A percentile compares a stretch with the other conserved stretches of the same genome.
phyloP scores from a whole-genome alignment of 2,113 vertebrate genomes.

The Oceanites oceanicus region DNA sequence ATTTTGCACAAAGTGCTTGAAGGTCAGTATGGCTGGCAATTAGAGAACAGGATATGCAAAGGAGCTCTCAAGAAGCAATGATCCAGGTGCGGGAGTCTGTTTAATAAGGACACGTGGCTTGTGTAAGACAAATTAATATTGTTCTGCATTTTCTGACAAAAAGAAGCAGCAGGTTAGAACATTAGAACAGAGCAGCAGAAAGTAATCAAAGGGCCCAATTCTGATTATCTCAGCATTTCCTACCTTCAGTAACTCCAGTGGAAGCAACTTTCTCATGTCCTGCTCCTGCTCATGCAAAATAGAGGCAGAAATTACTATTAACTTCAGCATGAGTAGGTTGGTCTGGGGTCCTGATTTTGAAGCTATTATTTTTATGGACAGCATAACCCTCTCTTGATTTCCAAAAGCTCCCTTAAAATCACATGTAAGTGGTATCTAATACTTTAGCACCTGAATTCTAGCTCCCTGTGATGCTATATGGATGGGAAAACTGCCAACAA shows the following conservation, averaged over 20 bases:
- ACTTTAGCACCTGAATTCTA: neutral
- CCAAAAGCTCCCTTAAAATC: neutral
- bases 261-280: neutral
- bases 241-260: neutral
- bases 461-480: neutral
- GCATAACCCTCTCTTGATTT: neutral
- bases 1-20: neutral
- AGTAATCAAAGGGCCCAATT: neutral
- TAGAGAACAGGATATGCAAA: neutral
- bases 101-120: neutral
- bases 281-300: neutral
- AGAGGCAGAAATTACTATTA: neutral
- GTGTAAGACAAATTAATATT: neutral
- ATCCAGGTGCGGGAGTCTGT: neutral
- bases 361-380: neutral
- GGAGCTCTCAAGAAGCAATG: fast-evolving
- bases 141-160: neutral
- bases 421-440: neutral
- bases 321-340: neutral
- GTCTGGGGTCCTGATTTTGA: neutral
- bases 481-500: neutral
- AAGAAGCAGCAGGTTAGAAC: neutral
- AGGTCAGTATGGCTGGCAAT: neutral
- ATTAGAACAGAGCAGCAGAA: neutral
- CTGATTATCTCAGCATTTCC: neutral